Percentiles rank a stretch among this genome's conserved stretches.
These are phyloP conservation scores for Micoletzkya japonica DNA, from an alignment of 2,888 invertebrate genomes.

Conservation along the genomic window DNA sequence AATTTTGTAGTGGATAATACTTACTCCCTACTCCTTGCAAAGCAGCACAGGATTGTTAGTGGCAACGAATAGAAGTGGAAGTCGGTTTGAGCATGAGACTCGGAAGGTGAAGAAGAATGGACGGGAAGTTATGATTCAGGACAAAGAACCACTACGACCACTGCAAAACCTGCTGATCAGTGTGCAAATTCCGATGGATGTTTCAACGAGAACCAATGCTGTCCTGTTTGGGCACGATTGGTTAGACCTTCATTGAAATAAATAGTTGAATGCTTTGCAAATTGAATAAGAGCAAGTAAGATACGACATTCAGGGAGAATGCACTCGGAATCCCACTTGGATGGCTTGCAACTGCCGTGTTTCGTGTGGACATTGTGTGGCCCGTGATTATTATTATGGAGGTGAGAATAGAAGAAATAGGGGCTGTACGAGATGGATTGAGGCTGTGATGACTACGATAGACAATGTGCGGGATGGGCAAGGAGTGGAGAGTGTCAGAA, in stretches of 20 bases:
- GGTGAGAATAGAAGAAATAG: constrained; percentile 31
- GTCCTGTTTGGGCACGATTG: constrained; percentile 5
- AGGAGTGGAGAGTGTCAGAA: constrained; percentile 37
- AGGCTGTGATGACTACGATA: constrained; percentile 52
- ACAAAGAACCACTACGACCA: constrained; percentile 1
- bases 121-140: neutral
- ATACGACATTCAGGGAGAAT: constrained; percentile 33
- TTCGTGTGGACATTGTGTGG: constrained; percentile 58
- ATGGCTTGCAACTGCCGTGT: constrained; percentile 62
- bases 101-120: neutral
- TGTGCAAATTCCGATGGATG: constrained; percentile 21
- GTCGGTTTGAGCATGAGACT: too few species aligned
- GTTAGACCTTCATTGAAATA: neutral
- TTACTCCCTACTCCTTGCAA: too few species aligned
- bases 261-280: too few species aligned
- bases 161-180: neutral
- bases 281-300: neutral
- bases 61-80: too few species aligned
- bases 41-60: too few species aligned
- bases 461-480: constrained; percentile 30
- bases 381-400: constrained; percentile 56
- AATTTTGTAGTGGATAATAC: neutral
- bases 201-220: constrained; percentile 25
- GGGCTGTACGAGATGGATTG: neutral
- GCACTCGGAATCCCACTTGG: constrained; percentile 47